Evolutionary conservation across 2,113 vertebrate species (phyloP).

Genomic region (Urocynchramus pylzowi): DNA sequence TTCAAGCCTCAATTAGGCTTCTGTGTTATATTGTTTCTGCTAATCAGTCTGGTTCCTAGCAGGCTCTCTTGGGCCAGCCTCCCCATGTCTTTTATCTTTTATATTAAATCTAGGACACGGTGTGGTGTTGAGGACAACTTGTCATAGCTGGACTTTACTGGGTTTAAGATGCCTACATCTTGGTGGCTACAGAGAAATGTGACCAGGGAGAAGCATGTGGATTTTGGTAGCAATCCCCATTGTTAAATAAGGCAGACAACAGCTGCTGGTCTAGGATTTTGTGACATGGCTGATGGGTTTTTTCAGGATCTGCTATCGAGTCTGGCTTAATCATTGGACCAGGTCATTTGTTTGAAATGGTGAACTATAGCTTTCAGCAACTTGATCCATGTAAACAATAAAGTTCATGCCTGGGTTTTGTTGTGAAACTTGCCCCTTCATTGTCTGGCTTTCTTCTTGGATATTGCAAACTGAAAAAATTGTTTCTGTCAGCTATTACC

Average conservation of each 20-base stretch:
- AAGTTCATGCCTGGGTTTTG: slow-evolving; percentile 13
- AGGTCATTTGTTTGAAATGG: slow-evolving; percentile 12
- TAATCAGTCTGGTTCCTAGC: neutral
- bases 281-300: neutral
- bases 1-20: neutral
- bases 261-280: neutral
- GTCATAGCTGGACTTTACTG: neutral
- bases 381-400: neutral
- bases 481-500: neutral
- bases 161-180: neutral
- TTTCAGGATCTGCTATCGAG: neutral
- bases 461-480: neutral
- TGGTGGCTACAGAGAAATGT: neutral
- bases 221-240: neutral
- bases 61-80: neutral
- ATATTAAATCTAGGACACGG: neutral
- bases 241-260: neutral
- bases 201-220: neutral
- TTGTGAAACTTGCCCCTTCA: neutral
- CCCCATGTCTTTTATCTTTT: neutral
- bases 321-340: neutral
- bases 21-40: neutral
- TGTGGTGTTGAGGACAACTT: neutral
- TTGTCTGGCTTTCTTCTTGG: neutral
- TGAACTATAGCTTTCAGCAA: slow-evolving; percentile 15